Base-by-base conservation (phyloP, 2,888 invertebrate species). In the Hypercompe scribonia region DNA sequence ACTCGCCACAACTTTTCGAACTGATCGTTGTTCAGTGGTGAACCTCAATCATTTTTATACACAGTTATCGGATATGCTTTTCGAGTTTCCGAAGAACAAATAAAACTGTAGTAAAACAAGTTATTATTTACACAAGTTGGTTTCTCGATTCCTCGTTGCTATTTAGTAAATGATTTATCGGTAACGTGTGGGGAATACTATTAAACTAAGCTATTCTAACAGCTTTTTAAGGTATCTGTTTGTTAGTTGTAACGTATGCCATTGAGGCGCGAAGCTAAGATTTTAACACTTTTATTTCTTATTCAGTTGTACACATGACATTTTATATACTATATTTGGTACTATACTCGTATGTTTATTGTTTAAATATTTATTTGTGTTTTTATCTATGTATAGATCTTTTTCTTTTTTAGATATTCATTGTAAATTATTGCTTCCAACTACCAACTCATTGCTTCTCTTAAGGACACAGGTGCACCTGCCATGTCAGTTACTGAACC, bases 41-140 rank as follows among this genome's bases (percentile, higher is more conserved):
- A 85, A 75, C 68, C 85, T 82, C 68, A 73, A 76, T 79, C 75
- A 75, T 80, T 78, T 80, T 79, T 81, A 80, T 82, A 84, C 86
- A 84, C 83, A 82, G 81, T 86, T 82, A 82, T 72, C 78, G 74
- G 72, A 73, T 75, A 69, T 72, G 70, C 68, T n/a, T 63, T 63
- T 70, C 69, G 72, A 76, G 68, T 73, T 75, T 72, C 68, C 69
- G 65, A 42, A 84, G 42, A 84, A 84, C 82, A 84, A 86, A 85
- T 84, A 82, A 86, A 86, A 86, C 81, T 78, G 78, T 78, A 78
- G 71, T 83, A 77, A 42, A 71, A 65, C 33, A 76, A 76, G 50
- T 72, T 81, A 71, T 83, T 84, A 83, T 81, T 79, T 79, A 76
- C 74, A 81, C 77, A 68, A 84, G 74, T 82, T 82, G 58, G 28